Conservation (phyloP, 1,140 invertebrate genomes). For the Hypothenemus hampei region DNA sequence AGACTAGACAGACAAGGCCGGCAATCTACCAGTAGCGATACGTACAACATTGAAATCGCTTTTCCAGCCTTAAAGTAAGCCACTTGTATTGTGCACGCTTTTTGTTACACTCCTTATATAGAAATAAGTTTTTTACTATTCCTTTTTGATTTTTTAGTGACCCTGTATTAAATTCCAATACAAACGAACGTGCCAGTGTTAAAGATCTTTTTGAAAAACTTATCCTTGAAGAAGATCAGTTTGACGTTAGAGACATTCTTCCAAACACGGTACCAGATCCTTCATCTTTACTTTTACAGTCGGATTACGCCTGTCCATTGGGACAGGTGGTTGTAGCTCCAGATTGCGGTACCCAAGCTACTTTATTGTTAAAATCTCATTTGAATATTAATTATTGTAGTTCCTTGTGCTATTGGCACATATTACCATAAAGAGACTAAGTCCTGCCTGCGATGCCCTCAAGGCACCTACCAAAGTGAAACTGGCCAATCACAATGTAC, state of each 20-base stretch:
- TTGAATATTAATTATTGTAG: too few relatives aligned
- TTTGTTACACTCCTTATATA: constrained; percentile 6
- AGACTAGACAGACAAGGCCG: constrained; percentile 56
- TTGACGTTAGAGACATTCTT: constrained; percentile 86
- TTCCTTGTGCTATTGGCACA: constrained; percentile 90
- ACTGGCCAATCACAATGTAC: constrained; percentile 84
- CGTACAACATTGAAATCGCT: constrained; percentile 82
- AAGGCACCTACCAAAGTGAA: constrained; percentile 92
- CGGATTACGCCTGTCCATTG: constrained; percentile 87
- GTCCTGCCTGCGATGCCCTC: constrained; percentile 76
- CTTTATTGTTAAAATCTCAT: too few relatives aligned
- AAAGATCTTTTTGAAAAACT: constrained; percentile 77
- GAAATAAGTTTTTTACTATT: not conserved
- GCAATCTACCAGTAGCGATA: constrained; percentile 63
- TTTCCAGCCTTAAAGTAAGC: constrained; percentile 91
- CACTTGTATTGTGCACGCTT: constrained; percentile 33
- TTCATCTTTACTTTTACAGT: constrained; percentile 75
- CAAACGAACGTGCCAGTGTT: constrained; percentile 79
- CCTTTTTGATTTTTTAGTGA: constrained; percentile 55
- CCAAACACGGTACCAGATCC: constrained; percentile 93
- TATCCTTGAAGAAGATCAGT: constrained; percentile 87
- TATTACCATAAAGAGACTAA: constrained; percentile 73
- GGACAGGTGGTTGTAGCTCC: constrained; percentile 90
- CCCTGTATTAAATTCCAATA: constrained; percentile 80
- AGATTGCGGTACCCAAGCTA: constrained; percentile 78